Evolutionary conservation across 2,888 invertebrate species (phyloP).

Genomic region (Micoletzkya japonica): DNA sequence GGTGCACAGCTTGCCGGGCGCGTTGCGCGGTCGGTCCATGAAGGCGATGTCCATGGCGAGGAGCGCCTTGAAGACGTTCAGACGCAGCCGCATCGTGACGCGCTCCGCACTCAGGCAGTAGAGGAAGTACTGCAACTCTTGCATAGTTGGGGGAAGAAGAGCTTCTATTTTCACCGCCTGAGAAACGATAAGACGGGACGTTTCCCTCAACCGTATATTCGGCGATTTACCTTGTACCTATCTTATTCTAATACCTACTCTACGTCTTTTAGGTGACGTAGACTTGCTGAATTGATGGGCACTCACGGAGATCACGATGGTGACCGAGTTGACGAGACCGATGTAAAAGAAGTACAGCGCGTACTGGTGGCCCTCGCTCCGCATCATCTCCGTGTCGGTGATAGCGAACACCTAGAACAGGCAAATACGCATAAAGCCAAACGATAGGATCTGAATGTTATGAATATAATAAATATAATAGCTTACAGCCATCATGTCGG

Average conservation of each 20-base stretch:
- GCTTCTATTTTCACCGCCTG: not conserved
- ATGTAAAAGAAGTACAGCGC: not conserved
- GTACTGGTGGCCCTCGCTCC: not conserved
- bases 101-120: not conserved
- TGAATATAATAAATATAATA: not conserved
- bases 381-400: slow-evolving; percentile 2
- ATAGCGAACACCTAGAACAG: slow-evolving; percentile 4
- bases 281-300: not conserved
- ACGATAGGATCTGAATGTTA: not conserved
- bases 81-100: slow-evolving; percentile 8
- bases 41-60: slow-evolving; percentile 46
- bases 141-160: not conserved
- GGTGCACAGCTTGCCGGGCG: slow-evolving; percentile 64
- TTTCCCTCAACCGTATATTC: not conserved
- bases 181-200: not conserved
- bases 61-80: not conserved
- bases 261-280: not conserved
- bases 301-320: not conserved
- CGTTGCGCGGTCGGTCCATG: slow-evolving; percentile 65
- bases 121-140: not conserved
- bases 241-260: not conserved
- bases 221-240: not conserved
- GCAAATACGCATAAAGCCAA: no score
- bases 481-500: slow-evolving; percentile 1
- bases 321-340: not conserved